These are phyloP conservation scores for Anagrus nilaparvatae DNA, from an alignment of 1,140 invertebrate species.

Conservation along the genomic window DNA sequence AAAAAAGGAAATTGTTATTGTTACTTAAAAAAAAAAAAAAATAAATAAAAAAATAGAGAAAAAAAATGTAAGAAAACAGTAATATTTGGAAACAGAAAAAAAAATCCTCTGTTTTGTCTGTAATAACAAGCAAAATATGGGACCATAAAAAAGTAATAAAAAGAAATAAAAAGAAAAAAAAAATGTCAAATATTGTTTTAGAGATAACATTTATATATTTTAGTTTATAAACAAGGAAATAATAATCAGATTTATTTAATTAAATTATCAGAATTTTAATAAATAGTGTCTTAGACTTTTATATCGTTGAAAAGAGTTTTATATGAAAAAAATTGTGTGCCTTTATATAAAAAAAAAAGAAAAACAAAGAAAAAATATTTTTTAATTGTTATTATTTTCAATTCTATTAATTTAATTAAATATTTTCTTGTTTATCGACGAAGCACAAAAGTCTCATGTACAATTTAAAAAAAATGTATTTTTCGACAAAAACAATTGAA, in stretches of 20 bases:
- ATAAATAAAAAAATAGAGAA: too few relatives aligned
- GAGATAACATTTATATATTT: not conserved
- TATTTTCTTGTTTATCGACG: conserved; percentile 17
- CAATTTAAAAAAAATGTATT: conserved; percentile 32
- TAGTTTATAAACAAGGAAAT: conserved; percentile 18
- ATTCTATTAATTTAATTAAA: conserved; percentile 6
- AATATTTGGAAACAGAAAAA: too few relatives aligned
- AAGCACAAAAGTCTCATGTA: conserved; percentile 33
- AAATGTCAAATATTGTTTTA: too few relatives aligned
- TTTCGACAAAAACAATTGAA: conserved; percentile 18
- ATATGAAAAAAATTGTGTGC: conserved; percentile 4
- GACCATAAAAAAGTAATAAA: too few relatives aligned
- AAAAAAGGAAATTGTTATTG: too few relatives aligned
- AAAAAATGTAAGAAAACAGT: too few relatives aligned
- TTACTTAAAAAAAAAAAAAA: too few relatives aligned
- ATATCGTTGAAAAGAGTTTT: not conserved
- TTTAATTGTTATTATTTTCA: conserved; percentile 1
- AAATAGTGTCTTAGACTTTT: conserved; percentile 1
- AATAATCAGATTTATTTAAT: conserved; percentile 19
- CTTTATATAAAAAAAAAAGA: conserved; percentile 4
- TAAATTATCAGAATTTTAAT: conserved; percentile 4
- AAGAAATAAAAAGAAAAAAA: too few relatives aligned
- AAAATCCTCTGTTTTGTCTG: too few relatives aligned
- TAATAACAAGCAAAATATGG: too few relatives aligned
- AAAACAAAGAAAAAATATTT: conserved; percentile 5